Base-by-base conservation (phyloP, 2,797 vertebrate genomes). In the Geotrypetes seraphini region DNA sequence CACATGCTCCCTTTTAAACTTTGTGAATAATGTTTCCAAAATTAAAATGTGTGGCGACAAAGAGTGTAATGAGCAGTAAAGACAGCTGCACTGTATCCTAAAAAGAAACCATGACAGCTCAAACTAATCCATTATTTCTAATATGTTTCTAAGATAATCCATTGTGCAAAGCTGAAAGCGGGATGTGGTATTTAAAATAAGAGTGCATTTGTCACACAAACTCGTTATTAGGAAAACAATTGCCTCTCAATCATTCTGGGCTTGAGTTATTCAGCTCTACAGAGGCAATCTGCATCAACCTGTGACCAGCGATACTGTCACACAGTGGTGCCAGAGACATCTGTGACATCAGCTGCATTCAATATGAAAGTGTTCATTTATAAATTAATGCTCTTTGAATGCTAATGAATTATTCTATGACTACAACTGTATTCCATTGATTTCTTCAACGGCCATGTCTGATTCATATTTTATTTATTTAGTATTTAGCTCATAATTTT, bases 251-350 rank as follows among this genome's bases (percentile, higher is more conserved):
- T 39, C 16, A 33, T 20, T 33, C 41, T 16, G 2, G 14, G 26
- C 31, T 43, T 33, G 11, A 26, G 19, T 43, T 36, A 48, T 68
- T 65, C 66, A 73, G 51, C 42, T 39, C 10, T 23, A 29, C 39
- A 35, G 10, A 45, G 47, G 59, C 60, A 55, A 66, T 60, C 18
- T 46, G 53, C 59, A 60, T 66, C 58, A 63, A 77, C 59, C 57
- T 72, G 51, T 7, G 33, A 65, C 60, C 49, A 59, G 57, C 8
- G 54, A 69, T 35, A 43, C 54, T 60, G 63, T 67, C 62, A 43
- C 63, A 62, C 8, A 33, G 31, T 54, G 60, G 62, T 68, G 60
- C 56, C 60, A 68, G 52, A 61, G 47, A 61, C 20, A 59, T 43
- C 37, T 22, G 25, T 20, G 33, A 55, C 47, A 63, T 68, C 67